Base-by-base conservation (phyloP, 2,113 vertebrate species). In the Ophthalmotilapia sp. region DNA sequence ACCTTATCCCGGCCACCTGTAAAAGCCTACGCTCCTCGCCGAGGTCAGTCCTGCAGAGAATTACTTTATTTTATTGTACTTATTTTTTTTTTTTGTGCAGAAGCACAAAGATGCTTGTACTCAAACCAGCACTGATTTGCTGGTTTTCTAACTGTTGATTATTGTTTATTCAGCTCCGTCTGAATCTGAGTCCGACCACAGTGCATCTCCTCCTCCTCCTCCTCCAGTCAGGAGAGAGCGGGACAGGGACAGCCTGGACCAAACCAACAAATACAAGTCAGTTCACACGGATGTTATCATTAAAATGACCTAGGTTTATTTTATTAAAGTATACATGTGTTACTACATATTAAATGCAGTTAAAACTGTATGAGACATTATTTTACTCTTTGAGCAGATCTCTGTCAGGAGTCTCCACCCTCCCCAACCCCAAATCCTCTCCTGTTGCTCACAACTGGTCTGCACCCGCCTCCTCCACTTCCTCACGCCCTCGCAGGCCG, bases 141-240 rank as follows among this genome's bases (percentile, higher is more conserved):
- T 53, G 19, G 7, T 58, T 51, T 82, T 82, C 7, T 82, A 31
- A 42, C 5, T 79, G 21, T 55, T 42, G 15, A 13, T 68, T 84
- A 3, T 87, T 83, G 51, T 65, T 79, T 91, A 12, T 75, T 14
- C 90, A 97, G 96, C 84, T 54, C 93, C 87, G 1, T 95, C 93
- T 6, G 96, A 96, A 14, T 96, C 96, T 0, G 96, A 96, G 36
- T 96, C 96, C 0, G 96, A 96, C 81, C 95, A 9, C 89, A 96
- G 96, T 19, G 75, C 89, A 49, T 96, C 96, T 3, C 96, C 96
- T 51, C 55, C 55, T 5, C 53, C 53, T 4, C 92, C 93, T 31
- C 93, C 91, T 40, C 88, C 88, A 1, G 33, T 86, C 81, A 95
- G 94, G 81, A 90, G 38, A n/a, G 81, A 90, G 23, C 73, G 55